Percentiles rank a stretch among this genome's conserved stretches.
phyloP scores from a whole-genome alignment of 2,113 vertebrate genomes.

The Chamaetylas fuelleborni region DNA sequence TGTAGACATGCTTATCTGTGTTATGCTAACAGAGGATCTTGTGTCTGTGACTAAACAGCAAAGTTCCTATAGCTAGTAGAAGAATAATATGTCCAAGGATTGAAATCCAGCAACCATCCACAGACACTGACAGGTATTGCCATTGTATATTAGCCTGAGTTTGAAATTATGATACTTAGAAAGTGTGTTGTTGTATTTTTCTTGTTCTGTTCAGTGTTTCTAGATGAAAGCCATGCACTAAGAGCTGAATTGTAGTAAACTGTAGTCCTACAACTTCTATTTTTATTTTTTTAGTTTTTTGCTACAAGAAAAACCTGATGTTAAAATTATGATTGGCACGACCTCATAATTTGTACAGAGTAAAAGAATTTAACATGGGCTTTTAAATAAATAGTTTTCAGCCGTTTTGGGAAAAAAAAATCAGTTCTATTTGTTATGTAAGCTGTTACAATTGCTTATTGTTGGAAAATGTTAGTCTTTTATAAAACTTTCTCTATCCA shows the following conservation, averaged over 20 bases:
- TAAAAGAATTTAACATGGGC: background rate
- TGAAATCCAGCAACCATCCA: slow-evolving; percentile 74
- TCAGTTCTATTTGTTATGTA: background rate
- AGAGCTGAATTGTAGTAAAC: background rate
- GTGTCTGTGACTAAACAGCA: slow-evolving; percentile 73
- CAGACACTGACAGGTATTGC: slow-evolving; percentile 75
- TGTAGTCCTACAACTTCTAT: background rate
- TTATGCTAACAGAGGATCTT: slow-evolving; percentile 68
- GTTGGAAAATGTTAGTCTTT: background rate
- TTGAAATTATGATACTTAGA: slow-evolving; percentile 18
- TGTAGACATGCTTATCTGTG: slow-evolving; percentile 12
- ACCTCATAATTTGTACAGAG: background rate
- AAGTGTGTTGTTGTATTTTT: background rate
- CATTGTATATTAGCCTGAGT: slow-evolving; percentile 12
- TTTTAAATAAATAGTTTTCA: background rate
- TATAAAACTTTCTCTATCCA: background rate
- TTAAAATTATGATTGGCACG: background rate
- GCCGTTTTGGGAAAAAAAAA: background rate
- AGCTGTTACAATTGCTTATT: background rate
- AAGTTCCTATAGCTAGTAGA: slow-evolving; percentile 69
- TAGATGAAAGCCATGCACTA: background rate
- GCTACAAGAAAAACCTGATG: background rate
- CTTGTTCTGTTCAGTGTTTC: slow-evolving; percentile 36
- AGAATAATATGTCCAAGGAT: slow-evolving; percentile 73
- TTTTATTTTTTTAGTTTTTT: slow-evolving; percentile 55